Base-by-base conservation (phyloP, 2,888 invertebrate species). In the Phytoseiulus persimilis region DNA sequence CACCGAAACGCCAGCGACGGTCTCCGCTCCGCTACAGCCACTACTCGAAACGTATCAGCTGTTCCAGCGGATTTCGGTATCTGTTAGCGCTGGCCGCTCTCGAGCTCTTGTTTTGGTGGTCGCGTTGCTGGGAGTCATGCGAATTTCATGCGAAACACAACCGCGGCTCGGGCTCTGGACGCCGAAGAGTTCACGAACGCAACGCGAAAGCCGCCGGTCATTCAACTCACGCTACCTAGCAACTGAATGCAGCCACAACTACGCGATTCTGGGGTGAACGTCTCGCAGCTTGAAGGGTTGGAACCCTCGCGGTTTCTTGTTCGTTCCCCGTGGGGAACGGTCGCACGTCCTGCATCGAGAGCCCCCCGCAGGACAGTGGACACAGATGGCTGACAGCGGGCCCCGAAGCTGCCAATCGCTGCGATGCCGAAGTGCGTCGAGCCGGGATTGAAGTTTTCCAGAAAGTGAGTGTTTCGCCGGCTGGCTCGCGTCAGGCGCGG, bases 181-280 rank as follows among this genome's bases (percentile, higher is more conserved):
- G 65, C 65, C 65, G 28, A 28, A 65, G 9, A 65, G 65, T 65
- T 65, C 65, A 65, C 65, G 65, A 65, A 65, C 65, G 65, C 65
- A 65, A 65, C 65, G 65, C 65, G 65, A 65, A 65, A 65, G 65
- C 65, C 65, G 65, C 65, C 65, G 65, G 65, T 65, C 65, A 65
- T 65, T 65, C 65, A 65, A 65, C 65, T 65, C 65, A 65, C 65
- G 65, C 65, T 65, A 65, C 65, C 65, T 65, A 65, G 65, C 65
- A 65, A 65, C 65, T 65, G 65, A 65, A 65, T 65, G 65, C 65
- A 28, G 65, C 65, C 65, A 65, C 65, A 65, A 65, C 65, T 65
- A 65, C 65, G 65, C 65, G 65, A 65, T 65, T 65, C 28, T 65
- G 65, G 5, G 65, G 65, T 23, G 65, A 65, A 65, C 65, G 18